Evolutionary conservation across 1,140 invertebrate genomes (phyloP).

Genomic region (Drosophila equinoxialis): DNA sequence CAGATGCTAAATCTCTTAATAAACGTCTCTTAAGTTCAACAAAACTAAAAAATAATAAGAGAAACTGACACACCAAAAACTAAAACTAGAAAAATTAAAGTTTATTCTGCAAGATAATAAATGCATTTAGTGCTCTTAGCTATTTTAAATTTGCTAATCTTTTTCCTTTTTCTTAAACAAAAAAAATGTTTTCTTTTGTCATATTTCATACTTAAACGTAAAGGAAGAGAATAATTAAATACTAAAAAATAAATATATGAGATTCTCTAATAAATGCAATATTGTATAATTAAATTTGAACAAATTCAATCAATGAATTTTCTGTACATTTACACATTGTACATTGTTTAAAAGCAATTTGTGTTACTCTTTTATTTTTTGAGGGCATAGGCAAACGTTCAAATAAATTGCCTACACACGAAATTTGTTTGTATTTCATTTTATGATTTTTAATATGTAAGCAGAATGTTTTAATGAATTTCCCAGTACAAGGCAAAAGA

Average conservation of each 20-base stretch:
- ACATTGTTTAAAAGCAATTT: background rate
- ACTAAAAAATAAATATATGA: background rate
- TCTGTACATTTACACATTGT: background rate
- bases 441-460: conserved; percentile 38
- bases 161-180: too few relatives aligned
- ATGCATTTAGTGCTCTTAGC: background rate
- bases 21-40: too few relatives aligned
- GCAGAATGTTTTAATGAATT: conserved; percentile 48
- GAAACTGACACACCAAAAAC: background rate
- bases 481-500: background rate
- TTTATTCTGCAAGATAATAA: background rate
- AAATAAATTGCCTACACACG: conserved; percentile 60
- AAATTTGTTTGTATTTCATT: conserved; percentile 60
- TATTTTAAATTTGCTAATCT: background rate
- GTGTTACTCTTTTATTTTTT: background rate
- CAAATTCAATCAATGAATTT: conserved; percentile 2
- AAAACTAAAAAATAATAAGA: background rate
- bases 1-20: too few relatives aligned
- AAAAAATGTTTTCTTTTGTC: background rate
- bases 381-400: conserved; percentile 21
- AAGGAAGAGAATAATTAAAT: background rate
- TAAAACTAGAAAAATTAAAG: background rate
- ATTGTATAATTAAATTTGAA: background rate
- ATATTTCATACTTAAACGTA: background rate
- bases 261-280: background rate